phyloP scores from a whole-genome alignment of 2,888 invertebrate genomes.

The Petrolisthes manimaculis region DNA sequence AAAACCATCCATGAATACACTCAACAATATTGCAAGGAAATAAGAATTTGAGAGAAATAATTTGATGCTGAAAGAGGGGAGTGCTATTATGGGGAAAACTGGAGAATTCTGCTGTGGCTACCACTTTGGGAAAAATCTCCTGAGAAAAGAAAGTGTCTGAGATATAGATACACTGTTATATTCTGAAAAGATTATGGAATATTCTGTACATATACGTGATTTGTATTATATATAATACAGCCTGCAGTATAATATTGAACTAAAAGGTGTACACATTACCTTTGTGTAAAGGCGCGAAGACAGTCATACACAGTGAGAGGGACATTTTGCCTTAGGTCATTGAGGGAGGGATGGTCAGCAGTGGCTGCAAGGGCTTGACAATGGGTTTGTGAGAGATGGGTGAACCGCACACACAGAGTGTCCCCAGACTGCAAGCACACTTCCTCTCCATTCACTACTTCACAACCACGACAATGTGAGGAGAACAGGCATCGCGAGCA shows the following conservation, averaged over 20 bases:
- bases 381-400: constrained; percentile 47
- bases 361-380: constrained; percentile 67
- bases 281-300: constrained; percentile 76
- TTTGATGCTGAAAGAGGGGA: not conserved
- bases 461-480: constrained; percentile 75
- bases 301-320: constrained; percentile 76
- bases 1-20: not conserved
- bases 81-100: not conserved
- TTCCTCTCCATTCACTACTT: constrained; percentile 71
- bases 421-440: constrained; percentile 74
- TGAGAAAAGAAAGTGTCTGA: not conserved
- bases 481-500: constrained; percentile 76
- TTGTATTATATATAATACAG: not conserved
- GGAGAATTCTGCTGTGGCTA: not conserved
- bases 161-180: not conserved
- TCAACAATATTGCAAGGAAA: not conserved
- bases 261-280: constrained; percentile 69
- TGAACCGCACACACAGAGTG: constrained; percentile 70
- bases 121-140: not conserved
- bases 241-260: not conserved
- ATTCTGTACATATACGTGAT: not conserved
- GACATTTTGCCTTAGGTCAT: constrained; percentile 72
- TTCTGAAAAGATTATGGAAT: not conserved
- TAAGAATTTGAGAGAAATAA: not conserved
- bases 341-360: constrained; percentile 73